Evolutionary conservation across 53 echinoderm and acorn worm genomes (phyloP).

Genomic region (Pentamera pediparva): DNA sequence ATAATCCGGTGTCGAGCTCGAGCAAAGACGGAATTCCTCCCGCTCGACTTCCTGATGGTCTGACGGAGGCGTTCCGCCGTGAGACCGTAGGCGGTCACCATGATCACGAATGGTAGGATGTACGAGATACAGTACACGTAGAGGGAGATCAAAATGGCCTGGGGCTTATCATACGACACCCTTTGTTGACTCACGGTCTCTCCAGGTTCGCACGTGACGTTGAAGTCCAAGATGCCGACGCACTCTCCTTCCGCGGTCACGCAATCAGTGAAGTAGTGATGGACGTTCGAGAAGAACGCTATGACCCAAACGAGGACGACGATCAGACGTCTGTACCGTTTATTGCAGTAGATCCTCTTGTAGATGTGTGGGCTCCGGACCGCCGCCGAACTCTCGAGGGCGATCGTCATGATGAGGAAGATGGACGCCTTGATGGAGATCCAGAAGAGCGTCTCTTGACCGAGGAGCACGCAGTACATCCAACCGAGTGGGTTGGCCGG

Average conservation of each 20-base stretch:
- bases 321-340: neutral
- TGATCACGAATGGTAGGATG: neutral
- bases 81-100: neutral
- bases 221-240: neutral
- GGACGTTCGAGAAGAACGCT: neutral
- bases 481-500: neutral
- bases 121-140: slow-evolving; percentile 8
- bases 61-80: slow-evolving; percentile 12
- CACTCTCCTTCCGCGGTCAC: neutral
- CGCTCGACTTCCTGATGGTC: slow-evolving; percentile 2
- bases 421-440: slow-evolving; percentile 1
- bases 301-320: neutral
- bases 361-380: slow-evolving; percentile 6
- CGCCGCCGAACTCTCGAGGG: slow-evolving; percentile 7
- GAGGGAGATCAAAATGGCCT: neutral
- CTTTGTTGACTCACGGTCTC: neutral
- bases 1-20: slow-evolving; percentile 10
- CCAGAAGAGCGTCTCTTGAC: neutral
- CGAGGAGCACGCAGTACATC: slow-evolving; percentile 7
- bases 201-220: neutral
- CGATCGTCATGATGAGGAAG: slow-evolving; percentile 12
- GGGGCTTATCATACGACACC: neutral
- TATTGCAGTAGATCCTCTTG: neutral
- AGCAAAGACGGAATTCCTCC: slow-evolving; percentile 5
- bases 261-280: slow-evolving; percentile 4